phyloP scores from a whole-genome alignment of 2,113 vertebrate genomes.

The Clarias batrachus region DNA sequence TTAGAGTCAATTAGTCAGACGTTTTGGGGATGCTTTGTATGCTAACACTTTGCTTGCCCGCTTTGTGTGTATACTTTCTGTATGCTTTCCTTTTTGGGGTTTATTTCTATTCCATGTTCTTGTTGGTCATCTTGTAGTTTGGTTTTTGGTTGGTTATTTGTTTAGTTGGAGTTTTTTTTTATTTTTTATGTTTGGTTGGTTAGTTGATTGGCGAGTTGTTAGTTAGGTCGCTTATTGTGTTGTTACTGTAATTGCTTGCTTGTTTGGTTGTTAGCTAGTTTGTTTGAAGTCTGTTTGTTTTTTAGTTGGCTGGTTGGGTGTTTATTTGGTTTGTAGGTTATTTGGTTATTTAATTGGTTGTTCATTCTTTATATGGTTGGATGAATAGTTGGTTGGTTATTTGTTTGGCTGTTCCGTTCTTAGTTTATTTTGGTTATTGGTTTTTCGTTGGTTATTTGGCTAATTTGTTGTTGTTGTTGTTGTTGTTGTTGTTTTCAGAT shows the following conservation, averaged over 20 bases:
- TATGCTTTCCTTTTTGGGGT: not conserved
- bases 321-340: no score
- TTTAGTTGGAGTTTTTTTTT: not conserved
- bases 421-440: not conserved
- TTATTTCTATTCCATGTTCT: not conserved
- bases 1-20: not conserved
- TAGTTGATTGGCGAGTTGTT: no score
- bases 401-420: not conserved
- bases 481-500: not conserved
- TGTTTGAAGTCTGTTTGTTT: no score
- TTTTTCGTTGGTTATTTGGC: not conserved
- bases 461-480: not conserved
- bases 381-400: no score
- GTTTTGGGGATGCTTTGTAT: not conserved
- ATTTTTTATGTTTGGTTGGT: not conserved
- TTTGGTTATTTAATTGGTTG: no score
- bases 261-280: no score
- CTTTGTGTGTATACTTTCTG: not conserved
- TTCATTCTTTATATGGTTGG: no score
- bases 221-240: no score
- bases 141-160: not conserved
- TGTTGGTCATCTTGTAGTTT: not conserved
- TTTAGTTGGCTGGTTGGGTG: no score
- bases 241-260: no score
- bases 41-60: not conserved